Evolutionary conservation across 2,797 vertebrate genomes (phyloP), one percentile per base, ranked within the genome.

Genomic region (Epinephelus coioides): DNA sequence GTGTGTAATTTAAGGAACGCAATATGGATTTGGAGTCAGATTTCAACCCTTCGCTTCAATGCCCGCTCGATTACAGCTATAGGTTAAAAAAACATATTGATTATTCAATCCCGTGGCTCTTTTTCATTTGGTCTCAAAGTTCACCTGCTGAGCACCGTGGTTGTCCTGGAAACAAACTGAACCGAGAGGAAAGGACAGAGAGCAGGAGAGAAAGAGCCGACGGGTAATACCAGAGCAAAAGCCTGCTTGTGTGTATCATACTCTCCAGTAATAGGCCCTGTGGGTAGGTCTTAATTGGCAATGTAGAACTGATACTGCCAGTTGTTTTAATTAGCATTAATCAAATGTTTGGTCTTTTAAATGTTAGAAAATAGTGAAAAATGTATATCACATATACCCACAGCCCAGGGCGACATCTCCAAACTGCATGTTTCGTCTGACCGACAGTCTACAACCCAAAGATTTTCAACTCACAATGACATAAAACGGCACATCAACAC

Each of bases 61-160:
- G n/a, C 12, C 8, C 44, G 9, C 25, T 66, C 63, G 46, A 59
- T 62, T 49, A 69, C 23, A 64, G 46, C 57, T 59, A 54, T 1
- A 5, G 60, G 55, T 64, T 68, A 9, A 57, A 72, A 68, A 72
- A 76, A 85, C 73, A n/a, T 79, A 94, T 93, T 81, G 92, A 95
- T 91, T 78, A 0, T 50, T 21, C 3, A 8, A 70, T 88, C 27
- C 34, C 25, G 23, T 46, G 50, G 57, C 17, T 84, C 54, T 51
- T 53, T 67, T 84, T 74, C 73, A 84, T 90, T 91, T 90, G 83
- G 84, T 93, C 77, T 94, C 93, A 95, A 95, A 95, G 95, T 94
- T 92, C 94, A 94, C 53, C 73, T 90, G 82, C 71, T 77, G 79
- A 84, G 78, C 86, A 73, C 53, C 55, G 9, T 15, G 40, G 92